Base-by-base conservation (phyloP, 2,888 invertebrate species). In the Atethmia centrago region DNA sequence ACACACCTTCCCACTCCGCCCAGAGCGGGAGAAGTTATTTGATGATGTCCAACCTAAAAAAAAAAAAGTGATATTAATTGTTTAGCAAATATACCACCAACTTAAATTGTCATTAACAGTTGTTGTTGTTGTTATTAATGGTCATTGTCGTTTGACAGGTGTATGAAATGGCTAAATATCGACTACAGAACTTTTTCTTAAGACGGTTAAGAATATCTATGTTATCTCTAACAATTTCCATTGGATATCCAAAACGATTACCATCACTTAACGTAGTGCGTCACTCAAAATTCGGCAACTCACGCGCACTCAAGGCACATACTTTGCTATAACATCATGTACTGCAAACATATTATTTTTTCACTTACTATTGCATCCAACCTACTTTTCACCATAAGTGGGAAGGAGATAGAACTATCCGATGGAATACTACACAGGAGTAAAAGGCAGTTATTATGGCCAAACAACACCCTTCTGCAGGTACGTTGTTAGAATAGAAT, bases 381-480 rank as follows among this genome's bases (percentile, higher is more conserved):
- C 51, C 40, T 79, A 3, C 47, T 81, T 42, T 67, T 70, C 0
- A 53, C 69, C 25, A 63, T 82, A 63, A 74, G 80, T 79, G 85
- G 77, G 65, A 89, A 83, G 68, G 90, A 84, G 80, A 87, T 85
- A 28, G 86, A 89, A 8, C 58, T 82, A 70, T 59, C 88, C 25
- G 82, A 85, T 72, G 86, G 85, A 45, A 62, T 85, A 28, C 74
- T 91, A 12, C 91, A 92, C 56, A 91, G 95, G 67, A 89, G 77
- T 70, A 88, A 86, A 77, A 90, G 95, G 42, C 95, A 95, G 74
- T 82, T 95, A 28, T 63, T 94, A 19, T 95, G 90, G 73, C 94
- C 94, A 0, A 95, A 95, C 67, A 90, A 91, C 62, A 93, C 95
- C 2, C 28, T 94, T 19, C 80, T 94, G 3, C 94, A 94, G 91